phyloP scores from a whole-genome alignment of 2,797 vertebrate genomes.

The Champsocephalus gunnari region DNA sequence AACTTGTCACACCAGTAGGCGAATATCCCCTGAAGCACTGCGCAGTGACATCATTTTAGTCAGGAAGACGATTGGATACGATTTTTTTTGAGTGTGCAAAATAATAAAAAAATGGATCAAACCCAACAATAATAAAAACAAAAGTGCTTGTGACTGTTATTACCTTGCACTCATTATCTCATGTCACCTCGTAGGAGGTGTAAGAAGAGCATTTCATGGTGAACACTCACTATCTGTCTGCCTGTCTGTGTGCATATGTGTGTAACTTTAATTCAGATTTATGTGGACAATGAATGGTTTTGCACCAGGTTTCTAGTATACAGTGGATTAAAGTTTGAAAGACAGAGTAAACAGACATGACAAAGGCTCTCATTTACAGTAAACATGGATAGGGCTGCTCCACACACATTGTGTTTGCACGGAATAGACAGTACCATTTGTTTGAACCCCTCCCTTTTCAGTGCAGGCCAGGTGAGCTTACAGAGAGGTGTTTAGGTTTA shows the following conservation, averaged over 20 bases:
- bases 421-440: conserved; percentile 56
- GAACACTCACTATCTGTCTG: not conserved
- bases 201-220: not conserved
- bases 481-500: conserved; percentile 59
- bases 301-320: conserved; percentile 47
- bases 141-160: not conserved
- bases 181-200: not conserved
- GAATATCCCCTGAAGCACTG: conserved; percentile 31
- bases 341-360: conserved; percentile 66
- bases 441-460: conserved; percentile 56
- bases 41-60: conserved; percentile 32
- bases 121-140: not conserved
- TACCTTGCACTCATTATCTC: not conserved
- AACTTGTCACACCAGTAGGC: conserved; percentile 62
- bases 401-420: conserved; percentile 64
- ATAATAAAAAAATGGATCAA: conserved; percentile 10
- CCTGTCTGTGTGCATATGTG: conserved; percentile 14
- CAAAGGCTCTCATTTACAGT: conserved; percentile 78
- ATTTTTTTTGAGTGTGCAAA: conserved; percentile 30
- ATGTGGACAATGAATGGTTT: conserved; percentile 44
- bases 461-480: conserved; percentile 71
- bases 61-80: conserved; percentile 32
- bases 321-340: conserved; percentile 61
- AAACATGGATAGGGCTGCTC: conserved; percentile 68
- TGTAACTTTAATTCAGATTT: conserved; percentile 9